Evolutionary conservation across 2,888 invertebrate genomes (phyloP).

Genomic region (Phalangium opilio): DNA sequence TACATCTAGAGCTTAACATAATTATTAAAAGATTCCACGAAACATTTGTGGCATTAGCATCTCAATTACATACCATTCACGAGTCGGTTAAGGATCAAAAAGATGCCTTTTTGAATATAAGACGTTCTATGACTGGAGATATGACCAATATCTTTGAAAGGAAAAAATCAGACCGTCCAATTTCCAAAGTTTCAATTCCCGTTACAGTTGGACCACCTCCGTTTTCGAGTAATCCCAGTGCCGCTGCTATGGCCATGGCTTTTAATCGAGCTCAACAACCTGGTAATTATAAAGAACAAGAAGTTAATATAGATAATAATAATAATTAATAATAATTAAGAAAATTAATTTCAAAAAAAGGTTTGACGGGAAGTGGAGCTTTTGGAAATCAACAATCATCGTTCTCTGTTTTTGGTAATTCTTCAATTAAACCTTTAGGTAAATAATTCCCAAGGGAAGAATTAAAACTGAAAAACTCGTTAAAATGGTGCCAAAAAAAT

Average conservation of each 20-base stretch:
- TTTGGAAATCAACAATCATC: no score
- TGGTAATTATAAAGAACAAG: constrained; percentile 18
- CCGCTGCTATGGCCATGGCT: constrained; percentile 30
- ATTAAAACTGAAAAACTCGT: no score
- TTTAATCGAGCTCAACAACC: constrained; percentile 29
- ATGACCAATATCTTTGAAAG: no score
- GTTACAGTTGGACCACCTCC: constrained; percentile 27
- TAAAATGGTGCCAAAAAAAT: no score
- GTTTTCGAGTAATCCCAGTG: constrained; percentile 28
- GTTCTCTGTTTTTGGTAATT: constrained; percentile 1
- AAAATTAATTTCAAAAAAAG: no score
- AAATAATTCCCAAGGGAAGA: constrained; percentile 4
- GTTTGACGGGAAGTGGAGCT: no score
- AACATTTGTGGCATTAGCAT: constrained; percentile 72
- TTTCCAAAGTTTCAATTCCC: constrained; percentile 1
- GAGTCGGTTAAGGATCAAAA: constrained; percentile 34
- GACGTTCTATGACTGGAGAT: neutral
- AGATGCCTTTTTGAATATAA: neutral
- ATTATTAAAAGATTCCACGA: constrained; percentile 70
- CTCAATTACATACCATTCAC: constrained; percentile 65
- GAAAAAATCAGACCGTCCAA: neutral
- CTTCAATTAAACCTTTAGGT: constrained; percentile 17
- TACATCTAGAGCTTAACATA: constrained; percentile 50
- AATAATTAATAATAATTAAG: no score
- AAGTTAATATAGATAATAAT: no score